Base-by-base conservation (phyloP, 2,888 invertebrate genomes). In the Pterostichus madidus region DNA sequence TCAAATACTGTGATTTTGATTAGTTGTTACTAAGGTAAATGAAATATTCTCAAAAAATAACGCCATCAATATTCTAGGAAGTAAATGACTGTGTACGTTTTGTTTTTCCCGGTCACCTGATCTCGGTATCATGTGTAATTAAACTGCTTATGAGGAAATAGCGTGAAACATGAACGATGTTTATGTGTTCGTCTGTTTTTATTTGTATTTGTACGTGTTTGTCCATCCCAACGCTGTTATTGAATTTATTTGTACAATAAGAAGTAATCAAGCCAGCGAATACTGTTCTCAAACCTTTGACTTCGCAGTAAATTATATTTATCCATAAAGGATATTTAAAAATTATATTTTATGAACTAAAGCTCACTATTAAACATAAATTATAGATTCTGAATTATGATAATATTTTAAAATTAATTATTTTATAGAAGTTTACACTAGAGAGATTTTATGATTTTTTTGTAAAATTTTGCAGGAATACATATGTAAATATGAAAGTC, bases 91-190 rank as follows among this genome's bases (percentile, higher is more conserved):
- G n/a, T n/a, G 1, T 49, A 10, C 11, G 13, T 49, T 49, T n/a
- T 49, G n/a, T 49, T 49, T 49, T 49, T 49, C n/a, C 8, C 31
- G 24, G 24, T 24, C 24, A 24, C 24, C 24, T 24, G 24, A 24
- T 24, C 24, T 3, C 24, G 32, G 64, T 32, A 35, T 32, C 11
- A 35, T 35, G 32, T 64, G 31, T 64, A 64, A 64, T 64, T 64
- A 64, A 64, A 64, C 31, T 64, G 35, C 64, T 64, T 64, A 64
- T 64, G 64, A 64, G 64, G 64, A 64, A 64, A 64, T 64, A 64
- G 64, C 64, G 64, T 64, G 64, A 64, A 64, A 64, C 31, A 31
- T 64, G 64, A 64, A 35, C 64, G 64, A 64, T 64, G 64, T 32
- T 35, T 17, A 59, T 59, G 31, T 31, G 11, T 59, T 49, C 31